phyloP scores from a whole-genome alignment of 2,797 vertebrate species.

The Notamacropus eugenii region DNA sequence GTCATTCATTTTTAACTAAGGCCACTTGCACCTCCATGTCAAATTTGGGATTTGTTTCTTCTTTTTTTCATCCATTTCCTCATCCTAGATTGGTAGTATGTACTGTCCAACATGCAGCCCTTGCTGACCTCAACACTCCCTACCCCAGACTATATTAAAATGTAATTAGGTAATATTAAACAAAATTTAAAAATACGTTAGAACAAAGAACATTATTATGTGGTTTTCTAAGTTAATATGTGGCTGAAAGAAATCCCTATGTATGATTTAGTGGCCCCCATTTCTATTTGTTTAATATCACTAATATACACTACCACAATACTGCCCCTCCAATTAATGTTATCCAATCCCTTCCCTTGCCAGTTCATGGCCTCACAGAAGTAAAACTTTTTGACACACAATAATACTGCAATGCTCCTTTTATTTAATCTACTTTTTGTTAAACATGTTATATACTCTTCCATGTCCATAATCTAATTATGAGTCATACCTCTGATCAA shows the following conservation, averaged over 20 bases:
- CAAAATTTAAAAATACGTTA: neutral
- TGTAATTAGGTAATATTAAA: neutral
- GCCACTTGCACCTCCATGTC: neutral
- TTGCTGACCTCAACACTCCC: neutral
- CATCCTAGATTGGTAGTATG: neutral
- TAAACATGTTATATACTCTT: neutral
- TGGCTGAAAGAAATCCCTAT: neutral
- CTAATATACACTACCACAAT: neutral
- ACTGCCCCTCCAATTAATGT: neutral
- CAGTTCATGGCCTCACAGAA: neutral
- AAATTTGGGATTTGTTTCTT: neutral
- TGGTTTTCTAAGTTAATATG: neutral
- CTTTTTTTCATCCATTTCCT: neutral
- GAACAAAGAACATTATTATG: neutral
- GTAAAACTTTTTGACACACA: neutral
- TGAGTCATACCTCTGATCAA: neutral
- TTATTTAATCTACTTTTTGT: neutral
- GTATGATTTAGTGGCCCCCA: neutral
- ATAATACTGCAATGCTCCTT: neutral
- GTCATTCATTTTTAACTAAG: neutral
- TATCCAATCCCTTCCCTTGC: neutral
- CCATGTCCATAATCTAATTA: neutral
- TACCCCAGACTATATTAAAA: neutral
- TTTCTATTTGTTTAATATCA: neutral
- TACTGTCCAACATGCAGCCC: neutral